Percentiles rank a stretch among this genome's conserved stretches.
phyloP scores from a whole-genome alignment of 2,113 vertebrate species.

The Oncorhynchus mykiss region DNA sequence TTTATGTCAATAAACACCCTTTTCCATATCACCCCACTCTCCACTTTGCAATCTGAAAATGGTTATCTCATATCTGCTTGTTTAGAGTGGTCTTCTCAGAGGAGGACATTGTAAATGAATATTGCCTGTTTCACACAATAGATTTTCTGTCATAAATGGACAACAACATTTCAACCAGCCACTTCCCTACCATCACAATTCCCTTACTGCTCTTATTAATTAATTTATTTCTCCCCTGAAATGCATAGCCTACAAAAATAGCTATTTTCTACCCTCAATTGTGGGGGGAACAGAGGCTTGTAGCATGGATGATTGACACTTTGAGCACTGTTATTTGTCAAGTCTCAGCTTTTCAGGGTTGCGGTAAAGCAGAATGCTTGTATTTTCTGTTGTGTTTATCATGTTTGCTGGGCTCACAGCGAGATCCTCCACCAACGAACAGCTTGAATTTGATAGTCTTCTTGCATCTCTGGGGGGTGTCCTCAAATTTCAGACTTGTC shows the following conservation, averaged over 20 bases:
- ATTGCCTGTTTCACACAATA: background rate
- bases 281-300: background rate
- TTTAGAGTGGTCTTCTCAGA: no score
- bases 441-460: conserved; percentile 60
- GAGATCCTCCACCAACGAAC: conserved; percentile 46
- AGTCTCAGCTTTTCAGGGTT: conserved; percentile 54
- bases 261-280: conserved; percentile 22
- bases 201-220: conserved; percentile 24
- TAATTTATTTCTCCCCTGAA: conserved; percentile 37
- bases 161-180: conserved; percentile 13
- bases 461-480: conserved; percentile 60
- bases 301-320: conserved; percentile 43
- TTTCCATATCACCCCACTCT: conserved; percentile 16
- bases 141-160: background rate
- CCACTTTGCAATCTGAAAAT: conserved; percentile 14
- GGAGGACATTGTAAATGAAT: background rate
- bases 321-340: conserved; percentile 53
- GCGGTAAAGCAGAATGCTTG: conserved; percentile 45
- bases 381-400: conserved; percentile 34
- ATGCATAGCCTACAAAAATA: conserved; percentile 4
- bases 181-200: conserved; percentile 6
- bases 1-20: conserved; percentile 6
- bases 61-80: background rate
- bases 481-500: conserved; percentile 69
- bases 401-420: conserved; percentile 30